phyloP scores from a whole-genome alignment of 2,888 invertebrate species.

The Mantis religiosa region DNA sequence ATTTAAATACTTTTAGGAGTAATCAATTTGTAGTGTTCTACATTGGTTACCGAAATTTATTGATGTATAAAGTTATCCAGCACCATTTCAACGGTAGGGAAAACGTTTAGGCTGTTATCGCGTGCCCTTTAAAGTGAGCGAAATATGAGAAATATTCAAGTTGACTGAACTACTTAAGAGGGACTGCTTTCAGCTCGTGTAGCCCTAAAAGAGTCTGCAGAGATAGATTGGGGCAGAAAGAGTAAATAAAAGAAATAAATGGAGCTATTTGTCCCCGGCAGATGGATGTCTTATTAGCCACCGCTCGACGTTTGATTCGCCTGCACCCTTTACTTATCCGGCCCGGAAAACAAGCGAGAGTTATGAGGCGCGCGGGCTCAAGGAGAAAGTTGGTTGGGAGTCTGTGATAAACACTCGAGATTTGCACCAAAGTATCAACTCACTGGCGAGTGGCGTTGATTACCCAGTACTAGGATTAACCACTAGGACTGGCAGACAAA shows the following conservation, averaged over 20 bases:
- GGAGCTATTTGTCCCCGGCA: neutral
- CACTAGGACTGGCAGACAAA: too few species aligned
- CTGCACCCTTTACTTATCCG: neutral
- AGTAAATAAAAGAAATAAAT: neutral
- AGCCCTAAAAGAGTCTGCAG: neutral
- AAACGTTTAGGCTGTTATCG: neutral
- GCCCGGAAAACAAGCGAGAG: neutral
- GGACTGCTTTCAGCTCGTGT: neutral
- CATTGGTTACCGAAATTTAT: neutral
- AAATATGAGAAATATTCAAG: neutral
- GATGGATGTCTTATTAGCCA: neutral
- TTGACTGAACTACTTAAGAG: neutral
- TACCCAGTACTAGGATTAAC: too few species aligned
- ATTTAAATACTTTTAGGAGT: too few species aligned
- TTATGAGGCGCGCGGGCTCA: neutral
- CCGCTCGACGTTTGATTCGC: neutral
- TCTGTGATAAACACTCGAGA: too few species aligned
- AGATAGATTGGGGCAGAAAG: neutral
- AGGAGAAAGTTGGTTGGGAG: too few species aligned
- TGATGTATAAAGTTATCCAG: neutral
- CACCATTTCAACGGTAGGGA: neutral
- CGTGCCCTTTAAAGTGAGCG: neutral
- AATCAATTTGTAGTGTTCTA: too few species aligned
- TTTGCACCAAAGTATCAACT: too few species aligned
- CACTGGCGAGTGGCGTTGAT: too few species aligned